phyloP scores from a whole-genome alignment of 2,113 vertebrate genomes.

The Mirza zaza region DNA sequence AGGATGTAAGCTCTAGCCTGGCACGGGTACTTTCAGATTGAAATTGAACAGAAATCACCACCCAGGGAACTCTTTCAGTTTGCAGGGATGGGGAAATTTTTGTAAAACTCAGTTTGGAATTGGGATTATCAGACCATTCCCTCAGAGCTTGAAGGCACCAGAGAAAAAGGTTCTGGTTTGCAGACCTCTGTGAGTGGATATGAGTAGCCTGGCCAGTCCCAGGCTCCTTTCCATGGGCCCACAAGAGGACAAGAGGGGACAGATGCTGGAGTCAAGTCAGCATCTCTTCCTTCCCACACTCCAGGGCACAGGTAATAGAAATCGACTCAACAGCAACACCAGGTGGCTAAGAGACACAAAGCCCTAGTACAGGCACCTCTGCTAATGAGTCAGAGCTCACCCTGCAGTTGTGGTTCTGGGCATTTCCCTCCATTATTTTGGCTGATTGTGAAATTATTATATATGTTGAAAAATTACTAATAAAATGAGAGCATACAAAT shows the following conservation, averaged over 20 bases:
- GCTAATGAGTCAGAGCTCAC: neutral
- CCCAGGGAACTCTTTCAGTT: neutral
- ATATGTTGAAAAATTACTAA: neutral
- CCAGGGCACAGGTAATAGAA: neutral
- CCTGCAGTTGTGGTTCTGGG: neutral
- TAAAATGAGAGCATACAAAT: neutral
- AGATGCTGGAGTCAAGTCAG: neutral
- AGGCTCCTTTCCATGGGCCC: neutral
- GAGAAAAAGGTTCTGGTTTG: neutral
- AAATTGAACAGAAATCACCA: neutral
- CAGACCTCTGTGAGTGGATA: neutral
- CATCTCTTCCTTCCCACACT: neutral
- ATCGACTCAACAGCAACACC: conserved; percentile 73
- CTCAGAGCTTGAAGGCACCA: neutral
- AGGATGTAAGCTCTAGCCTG: neutral
- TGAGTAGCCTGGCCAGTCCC: neutral
- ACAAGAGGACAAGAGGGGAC: neutral
- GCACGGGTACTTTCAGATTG: neutral
- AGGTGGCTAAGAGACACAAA: conserved; percentile 40
- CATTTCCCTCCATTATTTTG: neutral
- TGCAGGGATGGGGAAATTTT: neutral
- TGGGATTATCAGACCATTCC: neutral
- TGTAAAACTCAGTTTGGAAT: neutral
- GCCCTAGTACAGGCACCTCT: neutral
- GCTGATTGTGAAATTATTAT: neutral